Base-by-base conservation (phyloP, 1,140 invertebrate species). In the Tetramorium alpestre region DNA sequence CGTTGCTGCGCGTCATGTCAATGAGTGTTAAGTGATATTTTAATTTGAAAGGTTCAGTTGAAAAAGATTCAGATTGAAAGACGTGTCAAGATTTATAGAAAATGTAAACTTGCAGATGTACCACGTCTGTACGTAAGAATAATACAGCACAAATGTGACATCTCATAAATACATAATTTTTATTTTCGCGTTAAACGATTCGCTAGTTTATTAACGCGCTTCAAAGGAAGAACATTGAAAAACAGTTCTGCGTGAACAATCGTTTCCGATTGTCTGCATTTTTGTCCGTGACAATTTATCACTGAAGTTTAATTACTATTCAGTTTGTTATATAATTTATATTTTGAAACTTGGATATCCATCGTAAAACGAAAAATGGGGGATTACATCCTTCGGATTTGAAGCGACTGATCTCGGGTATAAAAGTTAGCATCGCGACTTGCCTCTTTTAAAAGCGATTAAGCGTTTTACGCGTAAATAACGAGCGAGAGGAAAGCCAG, bases 401-500 rank as follows among this genome's bases (percentile, higher is more conserved):
- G 78, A 28, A 22, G 13, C 11, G 13, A 38, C 22, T 11, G 41
- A 73, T 51, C 60, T 80, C 18, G 76, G 25, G 0, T 82, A 47
- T 56, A 22, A 81, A 81, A 73, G 28, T 44, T 73, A 56, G 56
- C 13, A 49, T 49, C 41, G 54, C 13, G 41, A 41, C 44, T 73
- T 49, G 3, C 33, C 62, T 67, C 41, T 67, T 38, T 33, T 73
- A 84, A 73, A 84, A 28, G 49, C 78, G 65, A 84, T 84, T 84
- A 73, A 73, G n/a, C 54, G 25, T 73, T 73, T 60, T 84, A 28
- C 54, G 28, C 54, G 69, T 60, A 78, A 86, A 78, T 56, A 64
- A 85, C 51, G 25, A 80, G 60, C 7, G 47, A 80, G 75, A 65
- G 47, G 18, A 47, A 85, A 78, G 38, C 47, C 73, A 51, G 22